Evolutionary conservation across 37 sponge, comb jelly and placozoan species (phyloP), one percentile per base, ranked within the genome.

Genomic region (Dysidea cf. avara): DNA sequence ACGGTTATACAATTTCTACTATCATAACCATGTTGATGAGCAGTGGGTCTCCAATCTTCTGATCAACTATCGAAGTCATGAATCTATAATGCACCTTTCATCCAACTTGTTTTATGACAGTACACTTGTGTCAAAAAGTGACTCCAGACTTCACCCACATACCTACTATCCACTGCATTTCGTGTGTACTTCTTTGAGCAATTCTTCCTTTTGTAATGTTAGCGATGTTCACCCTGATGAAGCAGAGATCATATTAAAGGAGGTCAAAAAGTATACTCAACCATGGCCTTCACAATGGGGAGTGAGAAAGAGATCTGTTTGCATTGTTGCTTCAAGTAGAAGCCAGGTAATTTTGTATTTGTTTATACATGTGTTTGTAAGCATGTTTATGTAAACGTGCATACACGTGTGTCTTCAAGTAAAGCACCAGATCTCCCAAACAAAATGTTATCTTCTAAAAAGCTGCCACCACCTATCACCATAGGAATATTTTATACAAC

Each of bases 41-140:
- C 21, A 26, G 14, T 59, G 51, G 11, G 57, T 17, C 13, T 52
- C 68, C 0, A 79, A 66, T 31, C 39, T 90, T 25, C 18, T 57
- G 0, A 74, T 76, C 56, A 90, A 84, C 68, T 84, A 72, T 62
- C 81, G 90, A 22, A 84, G 81, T 54, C 86, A 84, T 59, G 37
- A 52, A 22, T 64, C 50, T 0, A 81, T 90, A 33, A 39, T 84
- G 18, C 16, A 52, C 26, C 64, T 89, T 0, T 67, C 77, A 3
- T 53, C 51, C 21, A 52, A 67, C n/a, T 48, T 83, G 26, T 83
- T 79, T 48, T 89, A 89, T 56, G 56, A 83, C 30, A 46, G 49
- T 13, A 37, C 69, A 24, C 39, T 89, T 1, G 46, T 67, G 28
- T n/a, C 72, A 6, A 64, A 35, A 26, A 18, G 11, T 11, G 17